These are phyloP conservation scores for Falco punctatus DNA, from an alignment of 2,113 vertebrate species.

Conservation along the genomic window DNA sequence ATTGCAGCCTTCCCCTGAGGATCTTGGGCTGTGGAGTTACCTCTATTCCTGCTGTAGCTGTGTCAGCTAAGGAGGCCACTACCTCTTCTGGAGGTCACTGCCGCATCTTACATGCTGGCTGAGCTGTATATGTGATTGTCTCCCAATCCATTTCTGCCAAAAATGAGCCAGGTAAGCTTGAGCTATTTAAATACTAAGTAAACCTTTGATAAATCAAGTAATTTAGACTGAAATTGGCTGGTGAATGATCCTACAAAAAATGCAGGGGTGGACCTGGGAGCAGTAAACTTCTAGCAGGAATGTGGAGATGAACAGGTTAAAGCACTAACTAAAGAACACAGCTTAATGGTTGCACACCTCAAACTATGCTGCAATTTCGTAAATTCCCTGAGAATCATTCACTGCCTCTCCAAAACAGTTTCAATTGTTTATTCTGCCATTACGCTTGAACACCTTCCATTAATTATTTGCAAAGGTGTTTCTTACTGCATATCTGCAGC, in stretches of 20 bases:
- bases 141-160: background rate
- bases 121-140: background rate
- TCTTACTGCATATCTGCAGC: background rate
- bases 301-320: background rate
- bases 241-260: background rate
- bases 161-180: background rate
- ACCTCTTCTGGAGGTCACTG: background rate
- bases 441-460: background rate
- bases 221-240: background rate
- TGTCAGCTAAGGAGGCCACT: background rate
- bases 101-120: background rate
- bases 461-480: conserved; percentile 14
- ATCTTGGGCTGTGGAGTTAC: background rate
- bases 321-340: background rate
- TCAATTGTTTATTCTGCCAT: conserved; percentile 20
- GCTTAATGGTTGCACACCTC: background rate
- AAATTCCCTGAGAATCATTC: background rate
- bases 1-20: background rate
- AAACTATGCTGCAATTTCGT: background rate
- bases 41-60: background rate
- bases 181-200: background rate
- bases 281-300: background rate
- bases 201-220: background rate
- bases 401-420: background rate
- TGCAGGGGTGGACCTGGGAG: background rate